These are phyloP conservation scores for Trachythela sp. DNA, from an alignment of 64 coral and sea anemone species.

Conservation along the genomic window DNA sequence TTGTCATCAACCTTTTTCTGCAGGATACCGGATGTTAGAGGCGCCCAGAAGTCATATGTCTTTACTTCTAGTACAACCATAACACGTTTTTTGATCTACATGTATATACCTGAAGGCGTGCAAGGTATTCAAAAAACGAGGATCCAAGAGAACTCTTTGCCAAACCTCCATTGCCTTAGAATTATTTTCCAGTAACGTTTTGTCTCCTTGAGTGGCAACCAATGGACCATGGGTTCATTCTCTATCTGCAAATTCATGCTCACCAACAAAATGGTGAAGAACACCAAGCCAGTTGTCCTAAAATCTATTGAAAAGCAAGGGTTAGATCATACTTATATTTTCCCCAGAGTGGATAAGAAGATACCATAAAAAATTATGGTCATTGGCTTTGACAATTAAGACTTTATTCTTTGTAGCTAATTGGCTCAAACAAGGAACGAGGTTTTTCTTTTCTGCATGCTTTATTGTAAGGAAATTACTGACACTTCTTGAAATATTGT, in stretches of 20 bases:
- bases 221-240: conserved; percentile 56
- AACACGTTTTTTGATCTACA: background rate
- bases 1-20: background rate
- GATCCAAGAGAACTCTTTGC: conserved; percentile 38
- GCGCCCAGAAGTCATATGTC: conserved; percentile 10
- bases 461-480: no score
- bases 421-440: no score
- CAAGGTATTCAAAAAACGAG: conserved; percentile 40
- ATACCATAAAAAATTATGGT: no score
- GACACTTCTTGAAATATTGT: no score
- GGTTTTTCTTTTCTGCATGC: no score
- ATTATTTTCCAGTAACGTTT: conserved; percentile 40
- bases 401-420: no score
- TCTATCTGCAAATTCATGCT: conserved; percentile 66
- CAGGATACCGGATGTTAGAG: background rate
- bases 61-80: conserved; percentile 21
- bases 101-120: conserved; percentile 25
- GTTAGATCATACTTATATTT: no score
- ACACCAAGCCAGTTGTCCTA: conserved; percentile 63
- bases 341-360: no score
- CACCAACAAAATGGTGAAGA: conserved; percentile 56
- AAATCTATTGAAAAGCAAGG: background rate
- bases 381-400: no score
- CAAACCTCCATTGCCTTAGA: conserved; percentile 56
- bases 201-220: conserved; percentile 35